Conservation (phyloP, 2,888 invertebrate genomes). For the Lasioglossum malachurum region DNA sequence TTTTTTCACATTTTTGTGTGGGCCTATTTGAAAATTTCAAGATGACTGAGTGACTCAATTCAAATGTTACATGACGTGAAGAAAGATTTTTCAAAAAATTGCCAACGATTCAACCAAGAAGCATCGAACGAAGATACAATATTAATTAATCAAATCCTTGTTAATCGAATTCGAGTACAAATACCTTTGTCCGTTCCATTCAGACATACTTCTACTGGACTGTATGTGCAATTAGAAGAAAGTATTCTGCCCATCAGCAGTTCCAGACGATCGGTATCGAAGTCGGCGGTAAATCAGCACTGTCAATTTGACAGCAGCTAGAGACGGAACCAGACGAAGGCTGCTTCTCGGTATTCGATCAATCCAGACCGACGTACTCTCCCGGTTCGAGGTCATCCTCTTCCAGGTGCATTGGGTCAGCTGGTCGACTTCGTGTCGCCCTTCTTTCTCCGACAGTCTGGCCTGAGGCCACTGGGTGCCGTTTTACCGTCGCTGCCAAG, state of each 20-base stretch:
- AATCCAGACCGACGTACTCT: conserved; percentile 56
- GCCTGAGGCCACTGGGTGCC: conserved; percentile 56
- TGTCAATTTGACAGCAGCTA: conserved; percentile 15
- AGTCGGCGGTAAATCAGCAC: background rate
- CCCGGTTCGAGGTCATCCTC: conserved; percentile 67
- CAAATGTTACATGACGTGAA: too few species aligned
- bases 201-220: background rate
- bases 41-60: too few species aligned
- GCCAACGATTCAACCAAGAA: too few species aligned
- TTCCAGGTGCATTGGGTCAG: conserved; percentile 70
- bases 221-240: background rate
- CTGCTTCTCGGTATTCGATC: conserved; percentile 58
- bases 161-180: background rate
- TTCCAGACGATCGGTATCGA: background rate
- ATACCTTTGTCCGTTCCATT: too few species aligned
- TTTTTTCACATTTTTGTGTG: too few species aligned
- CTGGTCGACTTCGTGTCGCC: conserved; percentile 68
- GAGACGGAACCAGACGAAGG: conserved; percentile 46
- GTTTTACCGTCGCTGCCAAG: conserved; percentile 42
- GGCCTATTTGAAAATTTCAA: too few species aligned
- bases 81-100: too few species aligned
- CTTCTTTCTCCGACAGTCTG: conserved; percentile 64
- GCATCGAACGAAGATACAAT: too few species aligned
- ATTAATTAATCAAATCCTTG: background rate
- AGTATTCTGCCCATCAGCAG: background rate